phyloP scores from a whole-genome alignment of 2,888 invertebrate species.

The Graphium colonna region DNA sequence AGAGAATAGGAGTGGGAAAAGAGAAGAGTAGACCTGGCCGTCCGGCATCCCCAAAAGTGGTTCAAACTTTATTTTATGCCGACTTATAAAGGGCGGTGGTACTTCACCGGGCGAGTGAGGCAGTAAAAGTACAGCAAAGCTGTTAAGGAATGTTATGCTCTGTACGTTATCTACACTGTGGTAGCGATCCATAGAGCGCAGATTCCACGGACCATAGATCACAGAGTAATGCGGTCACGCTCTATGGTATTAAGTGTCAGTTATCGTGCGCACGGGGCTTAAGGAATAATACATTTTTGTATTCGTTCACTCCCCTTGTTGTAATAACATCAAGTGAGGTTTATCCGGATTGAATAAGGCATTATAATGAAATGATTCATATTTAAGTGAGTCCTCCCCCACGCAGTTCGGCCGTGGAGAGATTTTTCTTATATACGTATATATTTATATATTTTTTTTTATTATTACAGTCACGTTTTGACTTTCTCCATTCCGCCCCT shows the following conservation, averaged over 20 bases:
- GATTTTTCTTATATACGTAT: slow-evolving; percentile 74
- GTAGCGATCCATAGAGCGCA: slow-evolving; percentile 60
- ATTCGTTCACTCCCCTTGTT: slow-evolving; percentile 64
- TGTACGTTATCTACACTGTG: too few species aligned
- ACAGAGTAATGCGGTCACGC: slow-evolving; percentile 78
- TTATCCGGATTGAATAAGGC: slow-evolving; percentile 78
- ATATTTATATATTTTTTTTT: too few species aligned
- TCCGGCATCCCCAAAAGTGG: too few species aligned
- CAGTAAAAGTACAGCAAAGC: too few species aligned
- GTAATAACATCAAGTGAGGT: slow-evolving; percentile 76
- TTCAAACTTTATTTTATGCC: too few species aligned
- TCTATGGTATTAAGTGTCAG: slow-evolving; percentile 78
- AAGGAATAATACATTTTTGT: slow-evolving; percentile 70
- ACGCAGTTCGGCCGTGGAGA: slow-evolving; percentile 73
- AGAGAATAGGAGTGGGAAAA: too few species aligned
- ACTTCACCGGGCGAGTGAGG: too few species aligned
- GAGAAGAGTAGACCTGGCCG: too few species aligned
- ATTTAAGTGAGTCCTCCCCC: slow-evolving; percentile 79
- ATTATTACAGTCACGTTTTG: slow-evolving; percentile 76
- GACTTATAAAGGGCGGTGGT: too few species aligned
- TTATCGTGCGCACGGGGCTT: slow-evolving; percentile 78
- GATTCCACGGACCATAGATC: slow-evolving; percentile 72
- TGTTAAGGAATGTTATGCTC: too few species aligned
- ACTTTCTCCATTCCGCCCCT: slow-evolving; percentile 41
- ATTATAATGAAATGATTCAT: slow-evolving; percentile 81